Percentiles rank a stretch among this genome's conserved stretches.
These are phyloP conservation scores for Acholoe squamosa DNA, from an alignment of 2,888 invertebrate species.

Conservation along the genomic window DNA sequence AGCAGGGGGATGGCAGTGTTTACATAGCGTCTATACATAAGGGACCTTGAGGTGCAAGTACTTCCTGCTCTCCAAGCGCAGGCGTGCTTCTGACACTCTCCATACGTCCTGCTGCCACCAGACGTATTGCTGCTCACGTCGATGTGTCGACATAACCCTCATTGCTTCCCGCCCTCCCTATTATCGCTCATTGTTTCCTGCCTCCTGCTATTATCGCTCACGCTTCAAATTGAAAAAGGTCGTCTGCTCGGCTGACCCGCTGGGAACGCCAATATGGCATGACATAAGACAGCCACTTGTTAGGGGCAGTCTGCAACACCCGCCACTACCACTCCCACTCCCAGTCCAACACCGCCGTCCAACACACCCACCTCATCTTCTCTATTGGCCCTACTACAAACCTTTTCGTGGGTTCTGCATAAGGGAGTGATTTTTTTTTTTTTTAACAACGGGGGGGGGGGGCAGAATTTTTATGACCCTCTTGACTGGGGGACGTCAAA, in stretches of 20 bases:
- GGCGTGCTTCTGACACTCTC: constrained; percentile 34
- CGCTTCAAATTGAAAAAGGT: constrained; percentile 40
- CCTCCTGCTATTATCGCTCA: constrained; percentile 13
- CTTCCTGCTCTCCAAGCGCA: background rate
- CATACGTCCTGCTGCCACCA: background rate
- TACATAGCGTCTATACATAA: background rate
- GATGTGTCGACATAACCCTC: background rate
- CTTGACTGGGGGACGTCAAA: too few species aligned
- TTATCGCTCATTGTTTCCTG: constrained; percentile 22
- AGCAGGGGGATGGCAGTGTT: background rate
- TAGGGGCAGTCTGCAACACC: constrained; percentile 21
- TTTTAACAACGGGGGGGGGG: too few species aligned
- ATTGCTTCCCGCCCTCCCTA: background rate
- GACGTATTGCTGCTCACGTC: constrained; percentile 8
- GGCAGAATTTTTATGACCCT: too few species aligned
- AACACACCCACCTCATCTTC: too few species aligned
- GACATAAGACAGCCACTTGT: constrained; percentile 41
- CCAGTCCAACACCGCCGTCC: background rate
- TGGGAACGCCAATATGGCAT: constrained; percentile 41
- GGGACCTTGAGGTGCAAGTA: constrained; percentile 11
- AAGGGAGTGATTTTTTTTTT: too few species aligned
- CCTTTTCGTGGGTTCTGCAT: background rate
- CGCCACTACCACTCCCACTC: background rate
- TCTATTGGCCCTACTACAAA: background rate
- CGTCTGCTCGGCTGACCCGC: constrained; percentile 36